phyloP scores from a whole-genome alignment of 2,888 invertebrate genomes.

The Zonitis immaculata region DNA sequence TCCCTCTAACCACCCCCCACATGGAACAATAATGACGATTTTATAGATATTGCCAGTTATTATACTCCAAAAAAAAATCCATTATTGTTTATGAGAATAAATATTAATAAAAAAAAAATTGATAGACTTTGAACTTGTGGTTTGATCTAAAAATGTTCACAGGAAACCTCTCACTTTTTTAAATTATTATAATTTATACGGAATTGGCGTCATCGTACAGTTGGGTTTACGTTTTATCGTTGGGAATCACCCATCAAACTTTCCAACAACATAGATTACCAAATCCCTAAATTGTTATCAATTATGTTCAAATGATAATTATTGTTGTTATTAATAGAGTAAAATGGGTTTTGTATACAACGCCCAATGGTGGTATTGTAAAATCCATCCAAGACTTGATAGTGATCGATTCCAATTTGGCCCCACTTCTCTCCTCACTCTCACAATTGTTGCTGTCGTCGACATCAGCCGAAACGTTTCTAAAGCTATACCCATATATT shows the following conservation, averaged over 20 bases:
- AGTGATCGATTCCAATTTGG: constrained; percentile 31
- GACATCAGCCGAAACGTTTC: constrained; percentile 14
- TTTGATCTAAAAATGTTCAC: constrained; percentile 11
- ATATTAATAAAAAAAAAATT: too few relatives aligned
- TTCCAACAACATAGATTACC: not conserved
- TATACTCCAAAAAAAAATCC: too few relatives aligned
- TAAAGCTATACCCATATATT: constrained; percentile 28
- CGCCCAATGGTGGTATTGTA: not conserved
- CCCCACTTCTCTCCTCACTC: constrained; percentile 27
- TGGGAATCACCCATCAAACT: not conserved
- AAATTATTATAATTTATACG: not conserved
- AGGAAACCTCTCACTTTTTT: not conserved
- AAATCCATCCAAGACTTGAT: not conserved
- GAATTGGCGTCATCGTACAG: too few relatives aligned
- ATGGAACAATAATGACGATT: too few relatives aligned
- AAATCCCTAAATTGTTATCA: too few relatives aligned
- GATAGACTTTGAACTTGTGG: constrained; percentile 15
- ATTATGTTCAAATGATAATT: not conserved
- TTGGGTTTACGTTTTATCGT: too few relatives aligned
- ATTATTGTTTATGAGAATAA: too few relatives aligned
- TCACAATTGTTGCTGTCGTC: constrained; percentile 5
- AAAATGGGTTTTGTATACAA: constrained; percentile 16
- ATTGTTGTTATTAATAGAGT: not conserved
- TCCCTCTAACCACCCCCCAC: too few relatives aligned
- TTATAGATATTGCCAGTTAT: too few relatives aligned